Percentiles rank a stretch among this genome's conserved stretches.
These are phyloP conservation scores for Aurelia coerulea DNA, from an alignment of 30 jellyfish, hydroid and myxozoan genomes.

Conservation along the genomic window DNA sequence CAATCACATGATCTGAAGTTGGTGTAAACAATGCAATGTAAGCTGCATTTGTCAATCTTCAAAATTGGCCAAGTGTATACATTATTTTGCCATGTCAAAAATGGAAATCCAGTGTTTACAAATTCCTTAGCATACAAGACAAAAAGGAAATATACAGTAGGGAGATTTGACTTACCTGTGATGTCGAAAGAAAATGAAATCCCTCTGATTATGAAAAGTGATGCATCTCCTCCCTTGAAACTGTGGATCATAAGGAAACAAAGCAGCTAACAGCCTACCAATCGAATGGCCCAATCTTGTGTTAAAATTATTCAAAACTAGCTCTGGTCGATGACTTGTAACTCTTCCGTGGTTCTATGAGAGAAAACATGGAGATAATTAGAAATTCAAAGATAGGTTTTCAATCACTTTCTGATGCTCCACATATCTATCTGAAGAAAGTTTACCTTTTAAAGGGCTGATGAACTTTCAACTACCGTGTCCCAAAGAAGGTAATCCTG, in stretches of 20 bases:
- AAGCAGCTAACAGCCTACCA: slow-evolving; percentile 87
- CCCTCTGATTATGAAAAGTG: slow-evolving; percentile 94
- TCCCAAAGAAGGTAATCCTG: too few relatives aligned
- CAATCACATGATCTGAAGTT: too few relatives aligned
- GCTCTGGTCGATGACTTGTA: slow-evolving; percentile 85
- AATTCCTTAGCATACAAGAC: neutral
- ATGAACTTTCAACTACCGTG: too few relatives aligned
- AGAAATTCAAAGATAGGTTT: too few relatives aligned
- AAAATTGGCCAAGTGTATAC: too few relatives aligned
- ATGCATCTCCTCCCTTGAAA: slow-evolving; percentile 86
- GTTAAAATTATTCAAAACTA: slow-evolving; percentile 85
- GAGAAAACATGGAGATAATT: neutral
- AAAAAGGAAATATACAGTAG: neutral
- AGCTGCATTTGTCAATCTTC: too few relatives aligned
- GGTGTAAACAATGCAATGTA: too few relatives aligned
- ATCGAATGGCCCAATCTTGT: slow-evolving; percentile 93
- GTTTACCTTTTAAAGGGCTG: too few relatives aligned
- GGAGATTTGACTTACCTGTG: slow-evolving; percentile 67
- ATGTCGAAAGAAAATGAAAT: slow-evolving; percentile 92
- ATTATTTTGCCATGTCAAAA: too few relatives aligned
- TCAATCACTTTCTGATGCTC: too few relatives aligned
- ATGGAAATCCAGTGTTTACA: too few relatives aligned
- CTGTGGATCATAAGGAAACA: slow-evolving; percentile 92
- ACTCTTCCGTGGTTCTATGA: slow-evolving; percentile 81
- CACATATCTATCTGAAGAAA: too few relatives aligned